Evolutionary conservation across 2,797 vertebrate genomes (phyloP).

Genomic region (Erpetoichthys calabaricus): DNA sequence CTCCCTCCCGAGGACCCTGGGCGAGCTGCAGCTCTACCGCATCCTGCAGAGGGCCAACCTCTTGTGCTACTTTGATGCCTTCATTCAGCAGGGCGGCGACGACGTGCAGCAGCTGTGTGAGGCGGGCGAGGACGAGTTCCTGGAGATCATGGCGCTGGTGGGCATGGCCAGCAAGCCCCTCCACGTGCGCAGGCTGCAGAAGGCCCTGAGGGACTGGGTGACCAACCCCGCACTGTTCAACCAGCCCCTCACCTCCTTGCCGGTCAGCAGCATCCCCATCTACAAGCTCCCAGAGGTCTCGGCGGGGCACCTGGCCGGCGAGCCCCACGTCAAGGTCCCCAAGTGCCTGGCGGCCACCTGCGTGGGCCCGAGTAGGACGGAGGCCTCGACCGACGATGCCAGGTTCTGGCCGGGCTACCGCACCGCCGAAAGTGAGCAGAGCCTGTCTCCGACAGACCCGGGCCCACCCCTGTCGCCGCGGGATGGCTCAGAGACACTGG

Average conservation of each 20-base stretch:
- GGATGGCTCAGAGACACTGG: constrained; percentile 75
- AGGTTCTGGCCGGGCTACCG: constrained; percentile 81
- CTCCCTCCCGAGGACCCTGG: constrained; percentile 85
- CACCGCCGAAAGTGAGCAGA: constrained; percentile 81
- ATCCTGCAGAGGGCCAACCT: constrained; percentile 92
- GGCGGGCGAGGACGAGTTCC: constrained; percentile 92
- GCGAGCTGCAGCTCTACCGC: constrained; percentile 90
- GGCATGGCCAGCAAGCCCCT: constrained; percentile 97
- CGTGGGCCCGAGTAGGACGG: constrained; percentile 62
- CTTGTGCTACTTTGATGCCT: constrained; percentile 95
- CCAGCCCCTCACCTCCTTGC: constrained; percentile 85
- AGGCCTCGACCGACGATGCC: constrained; percentile 38
- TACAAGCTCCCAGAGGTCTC: constrained; percentile 89
- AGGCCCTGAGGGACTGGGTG: constrained; percentile 92
- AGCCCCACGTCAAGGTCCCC: constrained; percentile 66
- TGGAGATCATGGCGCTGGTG: constrained; percentile 96
- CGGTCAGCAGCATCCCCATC: constrained; percentile 93
- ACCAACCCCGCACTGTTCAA: constrained; percentile 92
- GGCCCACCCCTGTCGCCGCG: constrained; percentile 85
- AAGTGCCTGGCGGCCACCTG: constrained; percentile 66
- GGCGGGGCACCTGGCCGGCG: constrained; percentile 52
- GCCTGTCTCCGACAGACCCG: constrained; percentile 80
- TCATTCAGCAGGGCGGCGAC: constrained; percentile 95
- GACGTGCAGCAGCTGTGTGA: constrained; percentile 97
- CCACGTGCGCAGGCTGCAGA: constrained; percentile 87